Evolutionary conservation across 2,888 invertebrate genomes (phyloP).

Genomic region (Chrysomela aeneicollis): DNA sequence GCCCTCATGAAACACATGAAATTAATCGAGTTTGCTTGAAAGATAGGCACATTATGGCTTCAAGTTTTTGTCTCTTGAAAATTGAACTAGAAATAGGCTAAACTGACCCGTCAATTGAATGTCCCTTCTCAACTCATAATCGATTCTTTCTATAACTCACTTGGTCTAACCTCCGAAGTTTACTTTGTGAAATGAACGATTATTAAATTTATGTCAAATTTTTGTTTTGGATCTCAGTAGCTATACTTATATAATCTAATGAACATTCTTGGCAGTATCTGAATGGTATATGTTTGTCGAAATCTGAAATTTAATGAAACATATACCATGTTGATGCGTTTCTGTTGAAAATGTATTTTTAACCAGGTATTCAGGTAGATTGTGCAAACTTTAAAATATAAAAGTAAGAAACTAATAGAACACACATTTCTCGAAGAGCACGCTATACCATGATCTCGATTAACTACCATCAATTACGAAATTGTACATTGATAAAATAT

Average conservation of each 20-base stretch:
- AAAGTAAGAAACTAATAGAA: too few relatives aligned
- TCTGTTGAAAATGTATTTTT: not conserved
- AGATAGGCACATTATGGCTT: not conserved
- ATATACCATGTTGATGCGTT: not conserved
- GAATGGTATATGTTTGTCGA: not conserved
- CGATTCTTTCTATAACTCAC: too few relatives aligned
- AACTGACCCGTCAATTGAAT: not conserved
- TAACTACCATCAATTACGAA: constrained; percentile 34
- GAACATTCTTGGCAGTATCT: not conserved
- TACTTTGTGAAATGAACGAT: too few relatives aligned
- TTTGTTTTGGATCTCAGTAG: not conserved
- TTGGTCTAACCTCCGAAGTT: too few relatives aligned
- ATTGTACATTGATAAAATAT: constrained; percentile 45
- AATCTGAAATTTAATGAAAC: not conserved
- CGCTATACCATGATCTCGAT: constrained; percentile 29
- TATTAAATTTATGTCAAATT: too few relatives aligned
- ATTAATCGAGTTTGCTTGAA: not conserved
- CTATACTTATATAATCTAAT: not conserved
- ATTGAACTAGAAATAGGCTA: not conserved
- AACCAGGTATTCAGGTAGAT: not conserved
- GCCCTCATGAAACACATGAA: not conserved
- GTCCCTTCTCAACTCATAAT: too few relatives aligned
- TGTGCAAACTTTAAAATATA: too few relatives aligned
- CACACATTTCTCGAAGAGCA: constrained; percentile 8
- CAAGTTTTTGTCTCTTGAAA: not conserved